phyloP scores from a whole-genome alignment of 2,113 vertebrate genomes.

The Pteruthius melanotis region DNA sequence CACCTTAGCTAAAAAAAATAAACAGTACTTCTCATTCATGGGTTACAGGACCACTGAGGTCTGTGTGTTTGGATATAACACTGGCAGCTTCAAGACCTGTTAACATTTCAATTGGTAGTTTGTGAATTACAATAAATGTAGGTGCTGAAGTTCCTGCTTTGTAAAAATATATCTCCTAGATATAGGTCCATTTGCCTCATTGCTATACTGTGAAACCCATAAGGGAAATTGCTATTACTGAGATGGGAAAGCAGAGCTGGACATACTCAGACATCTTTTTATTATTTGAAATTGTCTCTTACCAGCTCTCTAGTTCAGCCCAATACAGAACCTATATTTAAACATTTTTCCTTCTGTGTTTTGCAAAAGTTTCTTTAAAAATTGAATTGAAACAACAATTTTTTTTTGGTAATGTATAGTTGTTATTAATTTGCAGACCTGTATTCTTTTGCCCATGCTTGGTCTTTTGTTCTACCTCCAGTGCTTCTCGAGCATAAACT shows the following conservation, averaged over 20 bases:
- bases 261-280: not conserved
- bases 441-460: not conserved
- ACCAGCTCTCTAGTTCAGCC: not conserved
- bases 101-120: not conserved
- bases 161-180: not conserved
- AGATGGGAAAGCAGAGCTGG: not conserved
- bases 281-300: not conserved
- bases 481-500: not conserved
- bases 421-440: not conserved
- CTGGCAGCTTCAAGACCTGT: not conserved
- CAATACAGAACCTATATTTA: not conserved
- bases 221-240: not conserved
- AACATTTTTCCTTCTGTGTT: not conserved
- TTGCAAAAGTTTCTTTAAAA: not conserved
- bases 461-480: not conserved
- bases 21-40: not conserved
- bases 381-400: not conserved
- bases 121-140: constrained; percentile 1
- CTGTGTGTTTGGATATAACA: not conserved
- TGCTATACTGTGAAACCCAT: not conserved
- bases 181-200: not conserved
- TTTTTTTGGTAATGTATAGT: not conserved
- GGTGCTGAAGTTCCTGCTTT: not conserved
- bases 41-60: not conserved
- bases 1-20: not conserved